Evolutionary conservation across 2,797 vertebrate species (phyloP), one percentile per base, ranked within the genome.

Genomic region (Coracias cyanogaster): DNA sequence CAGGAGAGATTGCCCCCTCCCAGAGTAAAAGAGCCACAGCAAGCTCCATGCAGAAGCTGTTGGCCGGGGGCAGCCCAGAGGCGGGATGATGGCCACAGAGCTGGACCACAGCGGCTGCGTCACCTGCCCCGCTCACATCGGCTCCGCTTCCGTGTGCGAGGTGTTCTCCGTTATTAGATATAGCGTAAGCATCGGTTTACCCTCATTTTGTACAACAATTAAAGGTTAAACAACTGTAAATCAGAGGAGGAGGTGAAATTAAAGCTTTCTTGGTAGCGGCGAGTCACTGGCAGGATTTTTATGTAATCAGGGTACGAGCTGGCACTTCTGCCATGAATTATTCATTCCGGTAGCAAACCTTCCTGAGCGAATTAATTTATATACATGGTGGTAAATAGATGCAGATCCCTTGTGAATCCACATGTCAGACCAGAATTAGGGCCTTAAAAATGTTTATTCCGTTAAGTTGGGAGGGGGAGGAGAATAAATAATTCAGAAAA

Each of bases 301-400:
- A 84, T 97, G 95, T 94, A 96, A 97, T 97, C 96, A 86, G 89
- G 14, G 79, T 79, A 26, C 3, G 41, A 92, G 67, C 93, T 41
- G 20, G 81, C 66, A 31, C 91, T 96, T 94, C 24, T 72, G 31
- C 83, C 77, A 96, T 97, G 96, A 96, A 97, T 97, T 97, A 97
- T 97, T 97, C 96, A 97, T 97, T 62, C 82, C 85, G 14, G n/a
- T 35, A 89, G 91, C 94, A 91, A 96, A 90, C 94, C 79, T 96
- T 97, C 83, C 92, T 66, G 84, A 87, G 95, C 49, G 93, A 96
- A 96, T 96, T 97, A 93, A 97, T 97, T 97, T 95, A 66, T 95
- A 90, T 95, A 94, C 95, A 52, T 89, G 95, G 92, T 91, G 93
- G 92, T 95, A 97, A 97, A 96, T 91, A 97, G 92, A 96, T 88